Evolutionary conservation across 2,113 vertebrate genomes (phyloP), one percentile per base, ranked within the genome.

Genomic region (Halichoeres trimaculatus): DNA sequence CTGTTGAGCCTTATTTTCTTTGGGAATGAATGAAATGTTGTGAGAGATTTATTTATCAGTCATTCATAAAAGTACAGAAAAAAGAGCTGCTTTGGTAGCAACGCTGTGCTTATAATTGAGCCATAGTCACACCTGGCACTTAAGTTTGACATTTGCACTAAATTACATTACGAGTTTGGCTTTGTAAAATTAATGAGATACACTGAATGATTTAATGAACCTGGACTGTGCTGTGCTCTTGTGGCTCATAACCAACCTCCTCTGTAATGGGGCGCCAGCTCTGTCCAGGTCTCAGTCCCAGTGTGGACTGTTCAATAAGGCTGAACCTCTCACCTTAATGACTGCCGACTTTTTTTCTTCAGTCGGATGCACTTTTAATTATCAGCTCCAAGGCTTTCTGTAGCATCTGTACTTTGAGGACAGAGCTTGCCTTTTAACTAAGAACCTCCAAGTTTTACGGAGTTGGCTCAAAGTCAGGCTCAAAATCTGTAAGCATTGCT

Each of bases 281-380:
- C 5, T 12, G 8, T 23, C 72, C 53, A 20, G 72, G 79, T 79
- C 73, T 63, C 53, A 64, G 45, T 57, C 59, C 72, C 59, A 40
- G 11, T 56, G 48, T 66, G 52, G 79, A 76, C 68, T 67, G 26
- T 52, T 81, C 64, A 85, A 78, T 73, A 88, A 80, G 62, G 66
- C 64, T n/a, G 69, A 78, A 84, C 68, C 74, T 78, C 74, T 81
- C 84, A 78, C 78, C 78, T 88, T 91, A 90, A 91, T 90, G 74
- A 86, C 81, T 87, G 83, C 78, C 51, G 66, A 83, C 77, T 81
- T 78, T 70, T 43, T 47, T 59, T 62, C 80, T 57, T 84, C 78
- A 87, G 85, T 88, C 80, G 67, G 67, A 82, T 87, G 85, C 85
- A 82, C 87, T 88, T 92, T 90, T 90, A 93, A 93, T 92, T 89